Evolutionary conservation across 2,113 vertebrate genomes (phyloP), one percentile per base, ranked within the genome.

Genomic region (Dipodomys merriami): DNA sequence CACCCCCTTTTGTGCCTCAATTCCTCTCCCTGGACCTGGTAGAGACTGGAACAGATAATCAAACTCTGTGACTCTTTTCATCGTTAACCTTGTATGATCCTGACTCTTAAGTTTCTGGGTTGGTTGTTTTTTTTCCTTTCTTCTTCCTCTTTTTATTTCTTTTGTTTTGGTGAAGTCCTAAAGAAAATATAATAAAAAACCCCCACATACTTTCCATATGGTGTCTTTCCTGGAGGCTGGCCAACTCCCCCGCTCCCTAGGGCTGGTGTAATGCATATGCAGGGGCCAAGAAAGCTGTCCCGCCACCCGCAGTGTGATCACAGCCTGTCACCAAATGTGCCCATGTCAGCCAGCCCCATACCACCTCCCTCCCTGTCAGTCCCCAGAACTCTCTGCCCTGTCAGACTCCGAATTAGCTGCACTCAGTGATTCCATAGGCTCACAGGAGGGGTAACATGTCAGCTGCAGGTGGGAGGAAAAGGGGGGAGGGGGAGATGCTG

Each of bases 191-290:
- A 64, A 64, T 68, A 33, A 62, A 33, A 62, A 65, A 87, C 18
- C 6, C 16, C 29, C 71, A 73, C n/a, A 49, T 60, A 84, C 81
- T 44, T 88, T 95, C 95, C 96, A 97, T 96, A 91, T 96, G 96
- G 90, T 3, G 73, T 35, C 91, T 82, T 96, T 96, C 74, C 92
- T 96, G 95, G 96, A 95, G 74, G 76, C 74, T 0, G 0, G 94
- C 95, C 96, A 95, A 19, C n/a, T 87, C 93, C 72, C 80, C 82
- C 71, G 90, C 44, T 91, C 94, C 90, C 93, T 62, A 33, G 91
- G 92, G 96, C 85, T 71, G 83, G 78, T 1, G 27, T 22, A 4
- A 94, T 95, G 92, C 95, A 96, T 96, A 95, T 96, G 91, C 95
- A 96, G 95, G 91, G 91, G 23, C 94, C 79, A 46, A 71, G 87